Evolutionary conservation across 2,797 vertebrate genomes (phyloP).

Genomic region (Thamnophis elegans): DNA sequence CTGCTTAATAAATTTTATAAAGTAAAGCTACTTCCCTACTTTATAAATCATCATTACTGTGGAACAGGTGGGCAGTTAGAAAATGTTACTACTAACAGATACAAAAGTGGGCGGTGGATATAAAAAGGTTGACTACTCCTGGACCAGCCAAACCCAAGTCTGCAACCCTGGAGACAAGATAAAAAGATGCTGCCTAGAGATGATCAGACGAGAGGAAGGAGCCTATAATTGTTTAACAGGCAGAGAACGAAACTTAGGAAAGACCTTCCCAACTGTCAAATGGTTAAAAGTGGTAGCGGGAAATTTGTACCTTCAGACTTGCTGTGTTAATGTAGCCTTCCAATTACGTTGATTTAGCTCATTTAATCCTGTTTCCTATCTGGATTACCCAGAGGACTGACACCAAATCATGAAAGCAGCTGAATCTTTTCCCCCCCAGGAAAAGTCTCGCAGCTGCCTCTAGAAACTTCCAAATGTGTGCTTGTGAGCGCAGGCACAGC

Average conservation of each 20-base stretch:
- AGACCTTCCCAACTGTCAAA: background rate
- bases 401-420: background rate
- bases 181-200: background rate
- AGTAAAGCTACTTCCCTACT: too few species aligned
- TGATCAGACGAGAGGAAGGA: background rate
- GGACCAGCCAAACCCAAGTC: background rate
- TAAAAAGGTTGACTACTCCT: too few species aligned
- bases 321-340: background rate
- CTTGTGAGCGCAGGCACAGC: background rate
- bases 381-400: background rate
- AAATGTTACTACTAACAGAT: too few species aligned
- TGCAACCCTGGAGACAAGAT: background rate
- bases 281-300: background rate
- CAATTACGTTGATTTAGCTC: background rate
- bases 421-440: background rate
- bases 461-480: background rate
- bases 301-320: background rate
- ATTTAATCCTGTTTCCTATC: background rate
- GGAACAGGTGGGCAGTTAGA: too few species aligned
- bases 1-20: too few species aligned
- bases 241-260: background rate
- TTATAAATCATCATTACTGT: too few species aligned
- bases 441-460: background rate
- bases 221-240: background rate
- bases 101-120: too few species aligned